Evolutionary conservation across 2,888 invertebrate genomes (phyloP).

Genomic region (Parochlus steinenii): DNA sequence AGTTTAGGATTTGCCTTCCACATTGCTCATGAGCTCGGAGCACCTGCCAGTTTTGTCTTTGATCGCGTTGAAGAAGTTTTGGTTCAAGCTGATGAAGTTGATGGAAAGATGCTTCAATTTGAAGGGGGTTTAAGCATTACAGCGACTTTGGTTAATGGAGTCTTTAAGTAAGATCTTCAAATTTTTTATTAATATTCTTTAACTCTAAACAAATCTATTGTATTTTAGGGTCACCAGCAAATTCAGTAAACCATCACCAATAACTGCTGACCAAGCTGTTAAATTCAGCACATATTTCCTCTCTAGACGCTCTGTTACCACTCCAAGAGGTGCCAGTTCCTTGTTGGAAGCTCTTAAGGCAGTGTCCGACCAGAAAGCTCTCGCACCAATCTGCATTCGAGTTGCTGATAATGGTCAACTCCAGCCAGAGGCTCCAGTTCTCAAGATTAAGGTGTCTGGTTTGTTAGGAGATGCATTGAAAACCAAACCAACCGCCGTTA

Average conservation of each 20-base stretch:
- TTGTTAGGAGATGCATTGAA: conserved; percentile 52
- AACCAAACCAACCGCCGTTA: conserved; percentile 21
- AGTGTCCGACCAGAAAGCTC: conserved; percentile 51
- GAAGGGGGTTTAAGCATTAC: conserved; percentile 80
- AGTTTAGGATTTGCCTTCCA: conserved; percentile 76
- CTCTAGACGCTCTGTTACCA: conserved; percentile 75
- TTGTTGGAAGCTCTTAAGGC: conserved; percentile 62
- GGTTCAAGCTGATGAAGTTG: conserved; percentile 89
- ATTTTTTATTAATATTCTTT: conserved; percentile 1
- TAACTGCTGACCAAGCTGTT: conserved; percentile 60
- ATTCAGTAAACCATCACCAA: conserved; percentile 47
- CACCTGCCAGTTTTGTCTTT: conserved; percentile 46
- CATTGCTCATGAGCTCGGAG: conserved; percentile 56
- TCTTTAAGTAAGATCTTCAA: conserved; percentile 28
- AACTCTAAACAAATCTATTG: conserved; percentile 7
- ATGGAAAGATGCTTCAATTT: conserved; percentile 74
- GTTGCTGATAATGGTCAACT: conserved; percentile 64
- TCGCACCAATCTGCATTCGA: conserved; percentile 71
- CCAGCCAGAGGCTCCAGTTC: conserved; percentile 52
- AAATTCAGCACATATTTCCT: conserved; percentile 85
- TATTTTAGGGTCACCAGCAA: conserved; percentile 36
- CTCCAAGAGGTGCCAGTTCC: conserved; percentile 64
- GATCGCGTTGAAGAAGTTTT: conserved; percentile 82
- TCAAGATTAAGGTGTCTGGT: conserved; percentile 56
- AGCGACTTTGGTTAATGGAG: conserved; percentile 41